These are phyloP conservation scores for Artibeus jamaicensis DNA, from an alignment of 2,797 vertebrate species.

Conservation along the genomic window DNA sequence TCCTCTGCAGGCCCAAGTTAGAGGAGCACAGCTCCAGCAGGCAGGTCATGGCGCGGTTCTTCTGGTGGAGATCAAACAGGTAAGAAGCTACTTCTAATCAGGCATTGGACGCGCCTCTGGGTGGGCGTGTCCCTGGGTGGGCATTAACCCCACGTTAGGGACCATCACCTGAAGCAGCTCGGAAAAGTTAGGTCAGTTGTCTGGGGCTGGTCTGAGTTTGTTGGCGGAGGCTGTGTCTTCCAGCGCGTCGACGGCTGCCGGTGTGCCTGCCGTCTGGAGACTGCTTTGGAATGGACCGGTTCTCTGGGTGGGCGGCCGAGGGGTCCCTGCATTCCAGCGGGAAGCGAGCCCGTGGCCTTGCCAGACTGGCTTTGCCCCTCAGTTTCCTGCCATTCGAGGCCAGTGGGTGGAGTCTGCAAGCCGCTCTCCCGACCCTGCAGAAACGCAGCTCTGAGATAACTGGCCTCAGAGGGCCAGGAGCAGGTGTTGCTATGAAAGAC, in stretches of 20 bases:
- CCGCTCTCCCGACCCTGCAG: background rate
- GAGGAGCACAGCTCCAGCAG: background rate
- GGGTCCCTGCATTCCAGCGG: background rate
- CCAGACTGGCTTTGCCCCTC: background rate
- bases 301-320: background rate
- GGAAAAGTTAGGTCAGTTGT: background rate
- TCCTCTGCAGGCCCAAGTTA: background rate
- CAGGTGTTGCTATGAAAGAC: background rate
- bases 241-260: background rate
- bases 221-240: background rate
- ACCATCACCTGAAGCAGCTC: background rate
- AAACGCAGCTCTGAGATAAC: background rate
- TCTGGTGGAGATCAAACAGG: background rate
- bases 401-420: background rate
- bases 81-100: background rate
- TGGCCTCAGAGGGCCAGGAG: background rate
- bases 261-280: background rate
- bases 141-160: background rate
- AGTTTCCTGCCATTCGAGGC: background rate
- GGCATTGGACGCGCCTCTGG: background rate
- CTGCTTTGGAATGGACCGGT: background rate
- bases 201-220: background rate
- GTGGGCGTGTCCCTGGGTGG: fast-evolving
- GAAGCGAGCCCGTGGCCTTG: background rate
- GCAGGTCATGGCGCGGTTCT: background rate